Base-by-base conservation (phyloP, 2,797 vertebrate genomes). In the Chaenodraco wilsoni region DNA sequence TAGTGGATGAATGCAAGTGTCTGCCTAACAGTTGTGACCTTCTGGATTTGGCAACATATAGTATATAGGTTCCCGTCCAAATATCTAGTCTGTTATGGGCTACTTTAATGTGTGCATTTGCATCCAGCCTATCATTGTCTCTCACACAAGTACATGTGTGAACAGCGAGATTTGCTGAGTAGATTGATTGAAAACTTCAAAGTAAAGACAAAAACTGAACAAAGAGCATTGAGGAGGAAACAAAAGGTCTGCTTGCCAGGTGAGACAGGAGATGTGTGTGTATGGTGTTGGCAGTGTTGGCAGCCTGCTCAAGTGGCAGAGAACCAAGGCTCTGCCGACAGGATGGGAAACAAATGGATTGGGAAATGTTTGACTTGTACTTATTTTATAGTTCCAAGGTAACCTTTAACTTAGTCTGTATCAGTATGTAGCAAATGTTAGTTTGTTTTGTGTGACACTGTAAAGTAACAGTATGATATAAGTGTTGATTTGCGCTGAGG, bases 21-120 rank as follows among this genome's bases (percentile, higher is more conserved):
- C 81, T 91, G 89, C 69, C 65, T 52, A 51, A 33, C 87, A 90
- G 84, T 83, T 89, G 83, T 79, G 69, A 50, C 54, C 60, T 50
- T 72, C 55, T 78, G 76, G 66, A 67, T 78, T 69, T 68, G 73
- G 62, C 43, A 68, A 58, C 40, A 70, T 52, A 76, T 45, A 84
- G 51, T 72, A 44, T 55, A 11, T 73, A 80, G 78, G 55, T 81
- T 76, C 63, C 77, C 44, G 48, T 84, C 84, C 79, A 74, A 51
- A 68, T 52, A 69, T 70, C 49, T 52, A 59, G 44, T 74, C 64
- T 76, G 45, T 68, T 82, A 57, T 78, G 52, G 61, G 54, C 49
- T 79, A 19, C 8, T 63, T 83, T 56, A 75, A 43, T 65, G 55
- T 67, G 37, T 65, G 51, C 21, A 45, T 71, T 56, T 46, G 7